phyloP scores from a whole-genome alignment of 2,797 vertebrate genomes.

The Bovichtus diacanthus region DNA sequence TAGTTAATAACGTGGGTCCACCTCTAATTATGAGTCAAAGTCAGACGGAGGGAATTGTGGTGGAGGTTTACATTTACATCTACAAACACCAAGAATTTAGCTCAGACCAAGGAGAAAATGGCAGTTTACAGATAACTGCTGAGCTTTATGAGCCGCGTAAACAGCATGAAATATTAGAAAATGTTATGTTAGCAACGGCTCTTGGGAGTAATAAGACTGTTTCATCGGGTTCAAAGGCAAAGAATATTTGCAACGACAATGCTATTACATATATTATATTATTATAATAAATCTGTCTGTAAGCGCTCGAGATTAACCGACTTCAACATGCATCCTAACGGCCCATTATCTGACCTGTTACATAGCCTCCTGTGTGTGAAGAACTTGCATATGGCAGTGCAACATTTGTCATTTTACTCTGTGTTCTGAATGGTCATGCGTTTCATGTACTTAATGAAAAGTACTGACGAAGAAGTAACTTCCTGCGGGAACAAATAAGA shows the following conservation, averaged over 20 bases:
- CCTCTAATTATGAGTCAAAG: conserved; percentile 70
- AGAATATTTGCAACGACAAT: conserved; percentile 40
- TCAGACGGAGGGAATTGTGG: conserved; percentile 70
- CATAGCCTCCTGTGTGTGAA: neutral
- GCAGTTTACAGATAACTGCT: conserved; percentile 64
- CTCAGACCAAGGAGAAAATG: conserved; percentile 62
- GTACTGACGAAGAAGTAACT: neutral
- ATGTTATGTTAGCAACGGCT: conserved; percentile 53
- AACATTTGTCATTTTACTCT: neutral
- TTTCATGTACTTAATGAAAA: neutral
- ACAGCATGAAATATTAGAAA: conserved; percentile 62
- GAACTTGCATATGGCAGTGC: neutral
- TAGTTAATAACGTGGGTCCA: conserved; percentile 74
- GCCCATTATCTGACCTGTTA: conserved; percentile 4
- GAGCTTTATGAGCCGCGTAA: conserved; percentile 66
- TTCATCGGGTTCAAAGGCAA: conserved; percentile 50
- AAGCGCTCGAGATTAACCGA: conserved; percentile 10
- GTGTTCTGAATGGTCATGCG: neutral
- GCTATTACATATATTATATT: conserved; percentile 24
- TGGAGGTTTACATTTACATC: conserved; percentile 62
- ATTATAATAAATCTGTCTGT: conserved; percentile 20
- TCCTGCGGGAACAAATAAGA: neutral
- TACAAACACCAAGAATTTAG: conserved; percentile 70
- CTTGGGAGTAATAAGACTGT: conserved; percentile 39
- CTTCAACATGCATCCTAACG: neutral